Evolutionary conservation across 2,113 vertebrate genomes (phyloP).

Genomic region (Chelonoidis abingdonii): DNA sequence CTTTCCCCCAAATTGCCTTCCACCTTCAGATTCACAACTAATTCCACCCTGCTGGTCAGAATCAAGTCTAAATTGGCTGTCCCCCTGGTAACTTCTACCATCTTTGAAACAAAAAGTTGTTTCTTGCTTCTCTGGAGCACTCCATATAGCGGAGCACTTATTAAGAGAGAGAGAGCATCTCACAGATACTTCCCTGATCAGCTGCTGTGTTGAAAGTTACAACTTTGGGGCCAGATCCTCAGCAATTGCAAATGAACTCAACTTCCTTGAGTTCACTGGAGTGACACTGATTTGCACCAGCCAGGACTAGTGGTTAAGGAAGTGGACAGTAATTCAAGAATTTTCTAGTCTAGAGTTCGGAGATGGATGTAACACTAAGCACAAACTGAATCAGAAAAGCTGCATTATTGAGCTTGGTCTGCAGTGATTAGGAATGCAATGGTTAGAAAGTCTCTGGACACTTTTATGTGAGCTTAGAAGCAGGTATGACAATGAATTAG

Average conservation of each 20-base stretch:
- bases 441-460: not conserved
- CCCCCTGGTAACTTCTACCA: not conserved
- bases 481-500: not conserved
- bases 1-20: not conserved
- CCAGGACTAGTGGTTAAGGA: not conserved
- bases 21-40: not conserved
- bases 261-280: not conserved
- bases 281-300: not conserved
- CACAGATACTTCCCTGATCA: not conserved
- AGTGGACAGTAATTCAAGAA: not conserved
- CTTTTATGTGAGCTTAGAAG: not conserved
- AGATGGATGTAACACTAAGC: not conserved
- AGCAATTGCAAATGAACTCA: not conserved
- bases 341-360: not conserved
- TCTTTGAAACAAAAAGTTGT: not conserved
- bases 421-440: not conserved
- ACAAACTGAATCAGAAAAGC: not conserved
- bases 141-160: not conserved
- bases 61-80: not conserved
- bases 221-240: not conserved
- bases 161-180: not conserved
- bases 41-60: not conserved
- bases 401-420: not conserved
- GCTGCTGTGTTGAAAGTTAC: not conserved
- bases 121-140: not conserved